Percentiles rank a stretch among this genome's conserved stretches.
These are phyloP conservation scores for Mesodorylaimus sp. DNA, from an alignment of 2,888 invertebrate genomes.

Conservation along the genomic window DNA sequence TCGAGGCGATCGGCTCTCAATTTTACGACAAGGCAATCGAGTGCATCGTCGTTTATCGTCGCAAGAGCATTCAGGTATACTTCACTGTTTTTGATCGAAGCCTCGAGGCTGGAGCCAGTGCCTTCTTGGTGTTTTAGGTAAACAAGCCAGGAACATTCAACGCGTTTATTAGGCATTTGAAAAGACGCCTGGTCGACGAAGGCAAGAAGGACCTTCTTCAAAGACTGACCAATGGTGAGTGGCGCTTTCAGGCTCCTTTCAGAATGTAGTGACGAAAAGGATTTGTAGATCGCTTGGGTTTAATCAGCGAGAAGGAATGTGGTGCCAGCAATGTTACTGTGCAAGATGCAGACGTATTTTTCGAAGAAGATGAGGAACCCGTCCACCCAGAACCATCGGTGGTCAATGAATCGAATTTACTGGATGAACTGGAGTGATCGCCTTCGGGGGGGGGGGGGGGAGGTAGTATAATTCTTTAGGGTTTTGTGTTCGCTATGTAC, in stretches of 20 bases:
- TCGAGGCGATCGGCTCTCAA: not conserved
- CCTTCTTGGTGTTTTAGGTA: not conserved
- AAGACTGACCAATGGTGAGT: not conserved
- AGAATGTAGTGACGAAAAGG: not conserved
- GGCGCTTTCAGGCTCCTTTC: not conserved
- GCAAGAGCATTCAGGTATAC: not conserved
- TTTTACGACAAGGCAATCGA: not conserved
- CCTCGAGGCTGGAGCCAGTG: not conserved
- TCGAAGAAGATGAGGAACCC: not conserved
- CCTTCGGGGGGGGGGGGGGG: no score
- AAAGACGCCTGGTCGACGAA: not conserved
- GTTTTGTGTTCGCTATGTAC: no score
- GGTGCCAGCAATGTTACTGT: not conserved
- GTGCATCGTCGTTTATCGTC: not conserved
- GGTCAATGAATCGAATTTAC: not conserved
- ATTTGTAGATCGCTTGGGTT: not conserved
- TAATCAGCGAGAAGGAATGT: not conserved
- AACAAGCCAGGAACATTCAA: not conserved
- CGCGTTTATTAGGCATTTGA: not conserved
- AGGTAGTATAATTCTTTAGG: no score
- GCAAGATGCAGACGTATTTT: not conserved
- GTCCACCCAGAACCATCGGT: not conserved
- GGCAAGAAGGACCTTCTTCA: not conserved
- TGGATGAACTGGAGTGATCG: not conserved
- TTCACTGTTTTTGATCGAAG: not conserved